These are phyloP conservation scores for Tribolium castaneum DNA, from an alignment of 1,140 invertebrate genomes.

Conservation along the genomic window DNA sequence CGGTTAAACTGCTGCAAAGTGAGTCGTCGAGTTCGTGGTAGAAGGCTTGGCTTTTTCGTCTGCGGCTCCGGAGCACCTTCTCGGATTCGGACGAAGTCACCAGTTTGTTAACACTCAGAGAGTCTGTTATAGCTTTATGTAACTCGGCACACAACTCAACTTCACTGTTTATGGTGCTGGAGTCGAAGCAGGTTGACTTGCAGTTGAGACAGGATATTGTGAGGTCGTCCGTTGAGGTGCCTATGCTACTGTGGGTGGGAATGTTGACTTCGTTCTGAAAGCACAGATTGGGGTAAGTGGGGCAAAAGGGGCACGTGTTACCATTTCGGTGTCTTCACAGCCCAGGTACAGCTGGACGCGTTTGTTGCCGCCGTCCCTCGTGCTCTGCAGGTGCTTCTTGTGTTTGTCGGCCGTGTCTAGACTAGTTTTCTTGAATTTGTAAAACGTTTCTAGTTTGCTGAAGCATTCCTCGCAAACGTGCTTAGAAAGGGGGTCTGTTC, in stretches of 20 bases:
- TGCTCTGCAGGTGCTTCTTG: constrained; percentile 50
- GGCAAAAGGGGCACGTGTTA: neutral
- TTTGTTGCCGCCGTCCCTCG: constrained; percentile 46
- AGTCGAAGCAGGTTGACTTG: constrained; percentile 51
- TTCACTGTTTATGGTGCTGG: constrained; percentile 53
- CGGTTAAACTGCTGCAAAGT: constrained; percentile 56
- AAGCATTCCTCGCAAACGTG: constrained; percentile 60
- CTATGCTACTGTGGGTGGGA: constrained; percentile 3
- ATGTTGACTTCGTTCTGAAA: constrained; percentile 22
- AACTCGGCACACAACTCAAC: constrained; percentile 54
- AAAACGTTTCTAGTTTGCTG: constrained; percentile 55
- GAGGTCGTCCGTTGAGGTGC: constrained; percentile 55
- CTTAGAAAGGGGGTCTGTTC: constrained; percentile 62
- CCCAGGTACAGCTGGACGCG: constrained; percentile 6
- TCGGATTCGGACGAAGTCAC: constrained; percentile 43
- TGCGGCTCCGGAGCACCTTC: constrained; percentile 46
- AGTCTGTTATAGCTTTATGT: constrained; percentile 56
- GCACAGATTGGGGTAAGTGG: neutral
- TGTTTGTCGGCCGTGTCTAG: constrained; percentile 56
- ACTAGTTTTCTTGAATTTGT: constrained; percentile 57
- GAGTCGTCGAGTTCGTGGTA: constrained; percentile 58
- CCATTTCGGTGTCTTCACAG: constrained; percentile 11
- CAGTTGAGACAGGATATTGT: constrained; percentile 53
- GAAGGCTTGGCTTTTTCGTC: constrained; percentile 51
- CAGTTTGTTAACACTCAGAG: constrained; percentile 54